Conservation (phyloP, 2,113 vertebrate species). For the Cyphomyrus plagiostoma region DNA sequence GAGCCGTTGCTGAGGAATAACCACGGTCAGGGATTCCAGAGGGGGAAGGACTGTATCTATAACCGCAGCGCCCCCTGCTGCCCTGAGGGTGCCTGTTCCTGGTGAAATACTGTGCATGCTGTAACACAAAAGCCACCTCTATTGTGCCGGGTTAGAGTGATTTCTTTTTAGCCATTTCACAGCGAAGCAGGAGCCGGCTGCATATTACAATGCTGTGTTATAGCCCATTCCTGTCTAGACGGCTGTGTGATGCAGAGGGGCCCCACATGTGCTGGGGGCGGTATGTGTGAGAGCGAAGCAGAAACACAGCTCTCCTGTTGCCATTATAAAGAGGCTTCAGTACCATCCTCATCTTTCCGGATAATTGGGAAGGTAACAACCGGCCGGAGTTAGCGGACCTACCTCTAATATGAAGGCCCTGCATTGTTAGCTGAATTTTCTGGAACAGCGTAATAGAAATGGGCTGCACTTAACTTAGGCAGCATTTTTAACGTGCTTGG, state of each 20-base stretch:
- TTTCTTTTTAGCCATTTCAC: background rate
- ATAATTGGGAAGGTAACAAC: slow-evolving; percentile 15
- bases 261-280: background rate
- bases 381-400: background rate
- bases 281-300: background rate
- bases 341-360: slow-evolving; percentile 14
- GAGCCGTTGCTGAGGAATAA: background rate
- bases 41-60: background rate
- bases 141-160: background rate
- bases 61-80: background rate
- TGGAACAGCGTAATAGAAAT: background rate
- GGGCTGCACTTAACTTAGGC: background rate
- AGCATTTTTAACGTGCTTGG: background rate
- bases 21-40: background rate
- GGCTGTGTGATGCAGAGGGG: background rate
- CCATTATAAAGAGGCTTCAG: slow-evolving; percentile 3
- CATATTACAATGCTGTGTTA: background rate
- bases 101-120: background rate
- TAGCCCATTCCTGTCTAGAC: background rate
- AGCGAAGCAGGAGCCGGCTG: background rate
- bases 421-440: background rate
- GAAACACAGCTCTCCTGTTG: background rate
- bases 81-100: background rate
- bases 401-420: background rate
- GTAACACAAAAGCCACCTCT: background rate